A percentile compares a stretch with the other conserved stretches of the same genome.
Evolutionary conservation across 2,888 invertebrate species (phyloP).

Genomic region (Choristoneura rosaceana): DNA sequence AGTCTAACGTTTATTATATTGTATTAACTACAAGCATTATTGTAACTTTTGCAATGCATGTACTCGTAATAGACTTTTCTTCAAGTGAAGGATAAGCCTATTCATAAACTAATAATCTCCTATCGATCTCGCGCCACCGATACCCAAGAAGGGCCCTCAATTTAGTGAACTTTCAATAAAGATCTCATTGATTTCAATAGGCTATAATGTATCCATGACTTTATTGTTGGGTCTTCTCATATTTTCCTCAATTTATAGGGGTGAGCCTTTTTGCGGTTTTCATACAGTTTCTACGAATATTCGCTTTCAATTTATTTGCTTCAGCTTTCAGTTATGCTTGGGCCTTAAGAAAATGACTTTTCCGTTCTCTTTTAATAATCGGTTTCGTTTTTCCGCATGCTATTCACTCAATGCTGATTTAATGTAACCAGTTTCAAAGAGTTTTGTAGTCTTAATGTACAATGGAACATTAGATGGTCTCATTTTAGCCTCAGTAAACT

Average conservation of each 20-base stretch:
- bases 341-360: background rate
- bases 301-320: constrained; percentile 67
- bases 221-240: constrained; percentile 71
- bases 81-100: constrained; percentile 8
- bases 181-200: constrained; percentile 79
- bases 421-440: background rate
- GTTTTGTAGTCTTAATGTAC: background rate
- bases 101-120: constrained; percentile 48
- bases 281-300: constrained; percentile 69
- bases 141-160: constrained; percentile 58
- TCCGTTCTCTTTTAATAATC: constrained; percentile 15
- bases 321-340: constrained; percentile 56
- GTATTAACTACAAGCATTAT: no score
- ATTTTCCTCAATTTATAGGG: constrained; percentile 75
- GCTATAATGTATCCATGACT: constrained; percentile 71
- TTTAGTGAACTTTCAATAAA: constrained; percentile 75
- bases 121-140: constrained; percentile 44
- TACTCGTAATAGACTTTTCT: background rate
- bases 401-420: constrained; percentile 1
- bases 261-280: constrained; percentile 67
- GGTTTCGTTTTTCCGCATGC: constrained; percentile 4
- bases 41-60: background rate
- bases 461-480: background rate
- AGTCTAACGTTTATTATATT: no score
- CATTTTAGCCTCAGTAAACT: background rate